Base-by-base conservation (phyloP, 2,113 vertebrate species). In the Tiliqua scincoides region DNA sequence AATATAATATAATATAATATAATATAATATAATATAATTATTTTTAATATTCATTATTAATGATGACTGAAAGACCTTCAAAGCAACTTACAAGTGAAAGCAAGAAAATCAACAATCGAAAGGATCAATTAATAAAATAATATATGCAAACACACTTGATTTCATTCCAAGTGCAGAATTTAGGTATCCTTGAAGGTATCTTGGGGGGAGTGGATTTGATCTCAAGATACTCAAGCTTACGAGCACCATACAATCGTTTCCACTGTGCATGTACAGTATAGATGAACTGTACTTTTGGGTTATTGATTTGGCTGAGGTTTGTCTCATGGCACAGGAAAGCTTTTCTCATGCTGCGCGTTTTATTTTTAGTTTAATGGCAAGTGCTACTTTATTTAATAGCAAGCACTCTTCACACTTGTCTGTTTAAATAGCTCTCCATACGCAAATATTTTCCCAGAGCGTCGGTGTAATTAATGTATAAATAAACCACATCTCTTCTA, bases 381-480 rank as follows among this genome's bases (percentile, higher is more conserved):
- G 0, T 2, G 18, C 23, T 82, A 62, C 68, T 87, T 87, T 82
- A 37, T 79, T 89, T 93, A 90, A 85, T 79, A 37, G 85, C 63
- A 85, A 71, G 59, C 63, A 8, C n/a, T 88, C 83, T 93, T 76
- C 89, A 80, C 71, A 67, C 73, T 95, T 91, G 76, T 73, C 81
- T 93, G 54, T 93, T 92, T 95, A 89, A 87, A 86, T 61, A 90
- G 83, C 40, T 89, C 89, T 91, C 87, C 23, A 90, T 87, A 88
- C 92, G 88, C 81, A 93, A 89, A 91, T 91, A 93, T 87, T 94
- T 93, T 85, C 87, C 79, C 67, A 76, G 89, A 83, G 88, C 85
- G 89, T 83, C 88, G 30, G 71, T 91, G 88, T 89, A 94, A 95
- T 94, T 95, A 94, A 88, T 91, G 92, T 89, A 90, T 87, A 92